Evolutionary conservation across 2,797 vertebrate genomes (phyloP).

Genomic region (Syngnathus rostellatus): DNA sequence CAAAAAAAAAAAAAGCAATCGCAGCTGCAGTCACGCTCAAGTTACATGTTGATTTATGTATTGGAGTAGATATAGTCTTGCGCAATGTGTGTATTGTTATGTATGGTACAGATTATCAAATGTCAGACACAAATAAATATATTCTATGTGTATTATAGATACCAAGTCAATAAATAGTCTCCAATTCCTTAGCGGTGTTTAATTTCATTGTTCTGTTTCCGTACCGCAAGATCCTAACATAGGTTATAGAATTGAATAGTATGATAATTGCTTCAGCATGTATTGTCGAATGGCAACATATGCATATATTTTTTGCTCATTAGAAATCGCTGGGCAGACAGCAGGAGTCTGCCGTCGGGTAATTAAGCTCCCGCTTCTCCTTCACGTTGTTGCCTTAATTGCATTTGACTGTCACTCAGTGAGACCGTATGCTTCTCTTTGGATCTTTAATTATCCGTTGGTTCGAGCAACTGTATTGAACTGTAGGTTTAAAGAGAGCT

Average conservation of each 20-base stretch:
- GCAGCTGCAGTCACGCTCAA: background rate
- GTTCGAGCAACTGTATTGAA: constrained; percentile 46
- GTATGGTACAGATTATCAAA: constrained; percentile 6
- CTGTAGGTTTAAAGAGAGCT: background rate
- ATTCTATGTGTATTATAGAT: background rate
- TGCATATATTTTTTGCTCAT: constrained; percentile 59
- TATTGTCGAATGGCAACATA: constrained; percentile 26
- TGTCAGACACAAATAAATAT: constrained; percentile 18
- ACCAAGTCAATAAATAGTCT: constrained; percentile 17
- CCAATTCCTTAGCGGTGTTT: constrained; percentile 24
- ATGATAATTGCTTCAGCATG: constrained; percentile 28
- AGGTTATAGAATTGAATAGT: constrained; percentile 31
- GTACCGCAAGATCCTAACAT: background rate
- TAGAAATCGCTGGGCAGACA: constrained; percentile 45
- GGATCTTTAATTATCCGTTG: constrained; percentile 50
- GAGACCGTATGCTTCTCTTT: constrained; percentile 29
- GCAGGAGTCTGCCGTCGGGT: constrained; percentile 33
- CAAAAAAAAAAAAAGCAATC: background rate
- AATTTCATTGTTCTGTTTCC: constrained; percentile 22
- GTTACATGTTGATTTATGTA: constrained; percentile 1
- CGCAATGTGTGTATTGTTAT: background rate
- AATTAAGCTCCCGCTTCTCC: constrained; percentile 39
- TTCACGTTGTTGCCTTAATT: constrained; percentile 36
- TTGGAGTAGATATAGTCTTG: background rate
- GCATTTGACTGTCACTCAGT: constrained; percentile 25